These are phyloP conservation scores for Corynorhinus townsendii DNA, from an alignment of 2,113 vertebrate genomes.

Conservation along the genomic window DNA sequence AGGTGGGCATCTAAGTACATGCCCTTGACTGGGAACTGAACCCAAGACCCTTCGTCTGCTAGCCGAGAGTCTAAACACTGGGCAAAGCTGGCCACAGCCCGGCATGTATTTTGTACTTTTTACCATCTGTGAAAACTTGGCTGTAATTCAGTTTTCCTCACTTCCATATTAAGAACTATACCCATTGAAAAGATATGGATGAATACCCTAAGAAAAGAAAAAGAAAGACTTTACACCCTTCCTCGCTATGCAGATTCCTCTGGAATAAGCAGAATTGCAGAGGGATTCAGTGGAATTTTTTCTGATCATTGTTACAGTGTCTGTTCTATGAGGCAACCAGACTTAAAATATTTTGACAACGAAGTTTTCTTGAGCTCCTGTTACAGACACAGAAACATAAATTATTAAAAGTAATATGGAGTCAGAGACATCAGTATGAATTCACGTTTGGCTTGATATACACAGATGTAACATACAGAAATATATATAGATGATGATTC, in stretches of 20 bases:
- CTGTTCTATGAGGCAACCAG: slow-evolving; percentile 85
- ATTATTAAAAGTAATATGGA: not conserved
- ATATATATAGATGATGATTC: slow-evolving; percentile 67
- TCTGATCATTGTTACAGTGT: slow-evolving; percentile 88
- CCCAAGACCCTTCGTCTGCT: too few species aligned
- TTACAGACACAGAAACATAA: slow-evolving; percentile 9
- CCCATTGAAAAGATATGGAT: slow-evolving; percentile 80
- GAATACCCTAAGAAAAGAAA: slow-evolving; percentile 88
- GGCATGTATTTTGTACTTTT: too few species aligned
- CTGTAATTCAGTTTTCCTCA: slow-evolving; percentile 55
- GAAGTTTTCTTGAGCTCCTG: slow-evolving; percentile 64
- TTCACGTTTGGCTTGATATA: not conserved
- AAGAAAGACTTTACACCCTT: slow-evolving; percentile 86
- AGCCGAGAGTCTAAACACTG: too few species aligned
- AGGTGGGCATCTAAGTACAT: too few species aligned
- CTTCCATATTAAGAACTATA: slow-evolving; percentile 46
- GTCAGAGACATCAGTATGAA: not conserved
- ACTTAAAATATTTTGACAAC: slow-evolving; percentile 78
- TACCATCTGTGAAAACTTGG: not conserved
- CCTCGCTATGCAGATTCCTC: slow-evolving; percentile 86
- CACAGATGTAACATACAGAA: not conserved
- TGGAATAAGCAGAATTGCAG: slow-evolving; percentile 80
- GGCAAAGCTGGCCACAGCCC: too few species aligned
- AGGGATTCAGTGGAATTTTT: slow-evolving; percentile 86
- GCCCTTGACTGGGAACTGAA: too few species aligned